Evolutionary conservation across 2,797 vertebrate genomes (phyloP), one percentile per base, ranked within the genome.

Genomic region (Perodicticus potto): DNA sequence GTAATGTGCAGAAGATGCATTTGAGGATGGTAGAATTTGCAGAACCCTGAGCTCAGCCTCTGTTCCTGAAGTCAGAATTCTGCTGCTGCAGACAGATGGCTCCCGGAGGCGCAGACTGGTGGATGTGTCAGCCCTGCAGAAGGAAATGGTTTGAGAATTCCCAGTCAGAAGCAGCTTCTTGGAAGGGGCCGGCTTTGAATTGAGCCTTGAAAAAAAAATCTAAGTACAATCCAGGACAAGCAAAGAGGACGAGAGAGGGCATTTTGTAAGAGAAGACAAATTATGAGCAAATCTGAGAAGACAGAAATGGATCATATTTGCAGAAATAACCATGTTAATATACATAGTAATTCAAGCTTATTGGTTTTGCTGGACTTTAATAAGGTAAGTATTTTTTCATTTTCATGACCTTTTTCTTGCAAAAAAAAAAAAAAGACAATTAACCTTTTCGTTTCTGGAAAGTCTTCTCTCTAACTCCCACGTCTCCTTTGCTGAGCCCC

Each of bases 371-470:
- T 90, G 76, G 92, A 90, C 96, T 93, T 96, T 92, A 95, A 92
- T 94, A 96, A 93, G 63, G 67, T 86, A 95, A 83, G 87, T 93
- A 87, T 96, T 93, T 96, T 93, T 73, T 95, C 92, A 94, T 93
- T 96, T 92, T 94, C 84, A 45, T 96, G 97, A 97, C 92, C 87
- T 94, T 97, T 97, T 97, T 94, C 84, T 93, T 83, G 63, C 74
- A 88, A 87, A 92, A 78, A 96, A 96, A 89, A 34, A 11, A 25
- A 25, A 61, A 25, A 61, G 23, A 61, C 2, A 20, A 40, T 92
- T 96, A 96, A 82, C 22, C 92, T 92, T 81, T 92, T 91, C 73
- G 6, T 67, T 84, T 94, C 86, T 95, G 70, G 91, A 95, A 92
- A 76, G 61, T 73, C 70, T 86, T 86, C 57, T 87, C 23, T 89